Conservation (phyloP, 2,888 invertebrate species). For the Xestia ashworthii region DNA sequence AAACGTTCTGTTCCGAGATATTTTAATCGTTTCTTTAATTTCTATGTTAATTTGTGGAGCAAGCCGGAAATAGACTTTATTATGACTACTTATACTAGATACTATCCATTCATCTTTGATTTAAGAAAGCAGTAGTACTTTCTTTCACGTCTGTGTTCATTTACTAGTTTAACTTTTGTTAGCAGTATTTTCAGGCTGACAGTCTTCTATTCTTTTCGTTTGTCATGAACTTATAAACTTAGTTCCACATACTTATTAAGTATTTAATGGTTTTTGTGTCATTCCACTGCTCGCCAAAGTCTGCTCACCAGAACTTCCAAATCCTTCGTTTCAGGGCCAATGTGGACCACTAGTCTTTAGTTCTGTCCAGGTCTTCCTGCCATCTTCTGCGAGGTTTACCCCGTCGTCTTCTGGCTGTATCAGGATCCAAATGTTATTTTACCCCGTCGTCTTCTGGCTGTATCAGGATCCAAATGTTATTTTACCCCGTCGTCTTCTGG, state of each 20-base stretch:
- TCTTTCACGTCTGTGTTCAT: neutral
- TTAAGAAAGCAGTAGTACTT: neutral
- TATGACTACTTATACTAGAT: neutral
- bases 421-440: too few species aligned
- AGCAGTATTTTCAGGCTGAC: neutral
- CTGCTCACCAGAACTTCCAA: too few species aligned
- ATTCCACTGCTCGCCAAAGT: too few species aligned
- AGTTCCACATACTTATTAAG: neutral
- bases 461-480: too few species aligned
- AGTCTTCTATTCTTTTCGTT: neutral
- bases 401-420: too few species aligned
- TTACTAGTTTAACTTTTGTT: neutral
- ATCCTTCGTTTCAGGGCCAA: too few species aligned
- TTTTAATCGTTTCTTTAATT: slow-evolving; percentile 12
- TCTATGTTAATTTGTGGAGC: slow-evolving; percentile 6
- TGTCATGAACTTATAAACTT: neutral
- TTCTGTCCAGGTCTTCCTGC: too few species aligned
- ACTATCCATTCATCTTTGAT: neutral
- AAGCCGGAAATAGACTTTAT: neutral
- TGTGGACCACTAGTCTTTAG: too few species aligned
- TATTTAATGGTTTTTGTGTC: neutral
- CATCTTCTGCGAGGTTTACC: too few species aligned
- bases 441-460: too few species aligned
- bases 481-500: too few species aligned
- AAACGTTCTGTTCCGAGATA: neutral